phyloP scores from a whole-genome alignment of 2,888 invertebrate species.

The Eupithecia subumbrata region DNA sequence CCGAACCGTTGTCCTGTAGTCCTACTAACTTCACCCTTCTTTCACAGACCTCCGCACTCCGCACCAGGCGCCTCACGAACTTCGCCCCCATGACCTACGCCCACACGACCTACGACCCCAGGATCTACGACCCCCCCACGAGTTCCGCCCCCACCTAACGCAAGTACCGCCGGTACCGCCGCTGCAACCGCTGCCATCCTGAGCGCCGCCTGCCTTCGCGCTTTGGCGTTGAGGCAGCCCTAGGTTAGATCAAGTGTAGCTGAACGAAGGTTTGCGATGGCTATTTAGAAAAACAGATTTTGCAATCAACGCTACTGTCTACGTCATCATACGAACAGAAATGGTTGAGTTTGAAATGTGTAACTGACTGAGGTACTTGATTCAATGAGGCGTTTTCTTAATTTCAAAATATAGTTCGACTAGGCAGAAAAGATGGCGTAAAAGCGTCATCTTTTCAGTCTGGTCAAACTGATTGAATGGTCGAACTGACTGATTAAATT shows the following conservation, averaged over 20 bases:
- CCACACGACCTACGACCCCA: conserved; percentile 55
- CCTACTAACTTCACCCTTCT: conserved; percentile 22
- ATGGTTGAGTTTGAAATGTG: not conserved
- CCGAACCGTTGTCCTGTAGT: not conserved
- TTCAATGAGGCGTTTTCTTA: not conserved
- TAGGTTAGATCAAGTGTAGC: conserved; percentile 34
- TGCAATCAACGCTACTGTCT: not conserved
- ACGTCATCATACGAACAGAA: not conserved
- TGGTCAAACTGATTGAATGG: no score
- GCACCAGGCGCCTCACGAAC: conserved; percentile 58
- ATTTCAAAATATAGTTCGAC: no score
- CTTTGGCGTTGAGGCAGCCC: conserved; percentile 76
- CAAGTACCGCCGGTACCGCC: conserved; percentile 64
- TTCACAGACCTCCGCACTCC: conserved; percentile 67
- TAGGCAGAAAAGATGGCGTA: no score
- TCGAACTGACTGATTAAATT: no score
- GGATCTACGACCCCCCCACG: conserved; percentile 68
- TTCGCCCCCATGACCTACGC: conserved; percentile 57
- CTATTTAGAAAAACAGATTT: not conserved
- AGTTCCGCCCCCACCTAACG: conserved; percentile 64
- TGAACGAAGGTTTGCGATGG: conserved; percentile 27
- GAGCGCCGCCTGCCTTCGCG: conserved; percentile 79
- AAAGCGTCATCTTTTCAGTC: no score
- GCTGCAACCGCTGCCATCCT: conserved; percentile 76
- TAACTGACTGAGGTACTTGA: not conserved